phyloP scores from a whole-genome alignment of 2,888 invertebrate genomes.

The Clistopyga incitator region DNA sequence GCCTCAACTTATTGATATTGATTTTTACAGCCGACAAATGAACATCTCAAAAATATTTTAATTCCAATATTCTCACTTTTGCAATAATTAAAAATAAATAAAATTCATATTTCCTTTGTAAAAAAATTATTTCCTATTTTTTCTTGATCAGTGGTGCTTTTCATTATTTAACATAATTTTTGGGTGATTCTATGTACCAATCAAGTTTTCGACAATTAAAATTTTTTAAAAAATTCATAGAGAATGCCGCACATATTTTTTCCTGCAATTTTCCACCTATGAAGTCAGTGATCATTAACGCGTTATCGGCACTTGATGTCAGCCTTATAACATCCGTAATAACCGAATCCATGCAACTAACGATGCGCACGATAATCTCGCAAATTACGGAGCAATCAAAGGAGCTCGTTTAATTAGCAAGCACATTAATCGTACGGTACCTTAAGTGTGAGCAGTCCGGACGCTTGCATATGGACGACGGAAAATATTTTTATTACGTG shows the following conservation, averaged over 20 bases:
- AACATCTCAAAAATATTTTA: too few species aligned
- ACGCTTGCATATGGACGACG: constrained; percentile 71
- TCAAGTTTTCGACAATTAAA: too few species aligned
- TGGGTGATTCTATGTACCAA: too few species aligned
- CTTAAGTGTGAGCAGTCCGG: constrained; percentile 33
- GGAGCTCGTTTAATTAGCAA: constrained; percentile 61
- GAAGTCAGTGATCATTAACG: not conserved
- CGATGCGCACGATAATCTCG: constrained; percentile 5
- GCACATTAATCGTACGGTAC: constrained; percentile 46
- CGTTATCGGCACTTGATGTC: constrained; percentile 7
- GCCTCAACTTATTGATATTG: not conserved
- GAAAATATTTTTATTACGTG: constrained; percentile 78
- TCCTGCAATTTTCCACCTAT: not conserved
- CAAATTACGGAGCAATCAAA: constrained; percentile 36
- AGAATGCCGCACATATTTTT: not conserved
- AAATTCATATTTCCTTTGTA: too few species aligned
- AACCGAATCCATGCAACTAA: constrained; percentile 23
- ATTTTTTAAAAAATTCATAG: too few species aligned
- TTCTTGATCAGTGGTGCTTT: too few species aligned
- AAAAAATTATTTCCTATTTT: too few species aligned
- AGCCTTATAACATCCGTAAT: constrained; percentile 30
- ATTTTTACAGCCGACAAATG: not conserved
- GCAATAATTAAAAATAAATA: too few species aligned
- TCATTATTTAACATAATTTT: too few species aligned
- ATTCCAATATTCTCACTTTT: too few species aligned